phyloP scores from a whole-genome alignment of 1,140 invertebrate species.

The Drosophila kanapiae region DNA sequence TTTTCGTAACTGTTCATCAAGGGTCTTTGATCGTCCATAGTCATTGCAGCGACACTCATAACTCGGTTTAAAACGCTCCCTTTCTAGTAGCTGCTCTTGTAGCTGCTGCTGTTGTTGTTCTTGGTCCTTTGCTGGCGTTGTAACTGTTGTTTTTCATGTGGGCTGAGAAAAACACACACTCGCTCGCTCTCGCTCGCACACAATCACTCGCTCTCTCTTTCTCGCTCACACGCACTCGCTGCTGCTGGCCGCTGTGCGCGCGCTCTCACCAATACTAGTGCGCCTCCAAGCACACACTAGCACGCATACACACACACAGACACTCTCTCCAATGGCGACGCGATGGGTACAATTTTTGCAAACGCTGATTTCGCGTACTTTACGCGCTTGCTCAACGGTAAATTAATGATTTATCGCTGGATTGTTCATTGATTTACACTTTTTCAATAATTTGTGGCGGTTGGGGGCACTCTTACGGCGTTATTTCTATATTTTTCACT shows the following conservation, averaged over 20 bases:
- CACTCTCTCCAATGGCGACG: conserved; percentile 52
- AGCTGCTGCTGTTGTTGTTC: conserved; percentile 30
- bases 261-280: conserved; percentile 23
- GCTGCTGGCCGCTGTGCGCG: conserved; percentile 11
- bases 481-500: conserved; percentile 66
- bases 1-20: conserved; percentile 85
- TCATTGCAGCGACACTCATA: conserved; percentile 85
- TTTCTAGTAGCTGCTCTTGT: conserved; percentile 26
- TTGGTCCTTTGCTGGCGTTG: conserved; percentile 45
- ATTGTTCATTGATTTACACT: conserved; percentile 72
- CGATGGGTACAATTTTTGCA: conserved; percentile 45
- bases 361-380: conserved; percentile 58
- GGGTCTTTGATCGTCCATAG: conserved; percentile 85
- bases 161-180: conserved; percentile 52
- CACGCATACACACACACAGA: conserved; percentile 28
- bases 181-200: conserved; percentile 41
- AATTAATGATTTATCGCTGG: conserved; percentile 49
- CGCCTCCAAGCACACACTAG: conserved; percentile 25
- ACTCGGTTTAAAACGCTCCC: conserved; percentile 54
- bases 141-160: conserved; percentile 49
- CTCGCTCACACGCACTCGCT: conserved; percentile 19
- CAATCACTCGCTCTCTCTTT: conserved; percentile 26
- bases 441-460: conserved; percentile 61
- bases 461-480: conserved; percentile 60
- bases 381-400: conserved; percentile 34